These are phyloP conservation scores for Gadus macrocephalus DNA, from an alignment of 2,113 vertebrate genomes.

Conservation along the genomic window DNA sequence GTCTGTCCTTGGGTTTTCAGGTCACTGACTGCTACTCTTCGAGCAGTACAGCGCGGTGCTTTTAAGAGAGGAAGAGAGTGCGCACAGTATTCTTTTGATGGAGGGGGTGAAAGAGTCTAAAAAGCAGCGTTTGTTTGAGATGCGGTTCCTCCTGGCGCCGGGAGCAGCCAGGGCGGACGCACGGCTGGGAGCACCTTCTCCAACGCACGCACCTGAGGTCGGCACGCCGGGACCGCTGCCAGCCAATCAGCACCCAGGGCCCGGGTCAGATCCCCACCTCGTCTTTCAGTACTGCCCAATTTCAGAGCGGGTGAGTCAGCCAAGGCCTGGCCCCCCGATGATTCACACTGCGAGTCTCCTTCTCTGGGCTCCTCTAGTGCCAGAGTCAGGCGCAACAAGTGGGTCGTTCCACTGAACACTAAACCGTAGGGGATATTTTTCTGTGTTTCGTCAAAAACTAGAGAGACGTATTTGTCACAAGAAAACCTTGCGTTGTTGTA, in stretches of 20 bases:
- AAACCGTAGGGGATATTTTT: too few species aligned
- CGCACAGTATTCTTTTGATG: constrained; percentile 44
- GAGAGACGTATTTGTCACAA: too few species aligned
- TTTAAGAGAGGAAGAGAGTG: constrained; percentile 47
- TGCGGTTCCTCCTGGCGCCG: constrained; percentile 57
- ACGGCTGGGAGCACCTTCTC: constrained; percentile 55
- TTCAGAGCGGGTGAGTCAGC: constrained; percentile 29
- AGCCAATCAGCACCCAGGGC: constrained; percentile 42
- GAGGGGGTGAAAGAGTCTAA: constrained; percentile 45
- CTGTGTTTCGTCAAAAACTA: too few species aligned
- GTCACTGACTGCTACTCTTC: constrained; percentile 57
- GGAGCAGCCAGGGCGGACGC: constrained; percentile 33
- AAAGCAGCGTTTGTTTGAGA: constrained; percentile 61
- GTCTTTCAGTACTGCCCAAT: constrained; percentile 61
- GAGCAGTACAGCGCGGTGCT: constrained; percentile 20
- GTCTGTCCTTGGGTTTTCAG: constrained; percentile 54
- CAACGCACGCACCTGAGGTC: constrained; percentile 47
- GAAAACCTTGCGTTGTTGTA: too few species aligned
- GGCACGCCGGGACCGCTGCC: constrained; percentile 23
- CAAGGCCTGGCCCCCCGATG: too few species aligned
- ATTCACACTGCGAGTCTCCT: too few species aligned
- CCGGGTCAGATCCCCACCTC: neutral
- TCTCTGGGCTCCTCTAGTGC: neutral
- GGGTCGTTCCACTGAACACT: too few species aligned
- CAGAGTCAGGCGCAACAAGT: neutral